A percentile compares a stretch with the other conserved stretches of the same genome.
Conservation (phyloP, 2,113 vertebrate genomes). For the Scytalopus superciliaris region DNA sequence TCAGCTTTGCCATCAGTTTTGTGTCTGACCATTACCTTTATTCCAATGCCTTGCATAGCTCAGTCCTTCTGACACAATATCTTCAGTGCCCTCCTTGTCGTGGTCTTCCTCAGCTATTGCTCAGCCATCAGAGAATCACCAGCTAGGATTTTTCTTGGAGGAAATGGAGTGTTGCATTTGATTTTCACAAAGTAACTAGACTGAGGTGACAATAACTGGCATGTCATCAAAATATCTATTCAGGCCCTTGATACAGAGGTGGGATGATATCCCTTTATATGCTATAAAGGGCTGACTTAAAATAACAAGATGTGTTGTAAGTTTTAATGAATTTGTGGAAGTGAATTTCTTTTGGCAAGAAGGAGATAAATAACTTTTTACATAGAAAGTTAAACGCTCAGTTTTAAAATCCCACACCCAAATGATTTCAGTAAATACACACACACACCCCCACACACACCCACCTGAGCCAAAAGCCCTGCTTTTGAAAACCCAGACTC, state of each 20-base stretch:
- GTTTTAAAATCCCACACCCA: not conserved
- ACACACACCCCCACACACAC: not conserved
- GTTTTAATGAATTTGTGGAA: not conserved
- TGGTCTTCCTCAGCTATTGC: not conserved
- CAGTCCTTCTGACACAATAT: not conserved
- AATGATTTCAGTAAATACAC: not conserved
- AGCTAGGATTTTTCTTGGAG: not conserved
- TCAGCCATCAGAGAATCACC: not conserved
- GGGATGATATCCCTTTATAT: accelerated
- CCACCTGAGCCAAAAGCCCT: not conserved
- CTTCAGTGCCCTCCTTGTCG: not conserved
- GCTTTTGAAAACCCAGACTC: not conserved
- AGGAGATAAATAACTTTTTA: not conserved
- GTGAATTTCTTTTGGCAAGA: not conserved
- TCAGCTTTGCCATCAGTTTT: not conserved
- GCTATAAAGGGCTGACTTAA: not conserved
- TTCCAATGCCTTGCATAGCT: not conserved
- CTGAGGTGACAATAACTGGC: not conserved
- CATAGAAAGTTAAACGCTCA: not conserved
- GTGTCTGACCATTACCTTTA: not conserved
- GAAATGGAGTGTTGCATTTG: not conserved
- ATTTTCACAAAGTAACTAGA: not conserved
- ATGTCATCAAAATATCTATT: not conserved
- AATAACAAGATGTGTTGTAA: not conserved
- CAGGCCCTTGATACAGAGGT: not conserved